Evolutionary conservation across 1,140 invertebrate genomes (phyloP), one percentile per base, ranked within the genome.

Genomic region (Acromyrmex charruanus): DNA sequence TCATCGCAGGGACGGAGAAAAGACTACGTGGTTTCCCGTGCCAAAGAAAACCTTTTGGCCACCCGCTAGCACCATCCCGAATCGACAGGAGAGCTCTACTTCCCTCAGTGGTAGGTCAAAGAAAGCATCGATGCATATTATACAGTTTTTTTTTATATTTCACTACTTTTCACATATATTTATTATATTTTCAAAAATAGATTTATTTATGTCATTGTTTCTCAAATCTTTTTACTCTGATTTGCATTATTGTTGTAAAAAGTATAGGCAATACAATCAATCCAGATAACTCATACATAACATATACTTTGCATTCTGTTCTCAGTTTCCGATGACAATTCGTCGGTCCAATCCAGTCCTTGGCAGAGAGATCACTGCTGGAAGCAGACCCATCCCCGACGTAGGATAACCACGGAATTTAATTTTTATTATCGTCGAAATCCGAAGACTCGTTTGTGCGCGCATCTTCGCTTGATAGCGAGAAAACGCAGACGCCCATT

Each of bases 361-460:
- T 98, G 98, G 97, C 97, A 98, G 94, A 96, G 98, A 87, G 98
- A 98, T 94, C 98, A 98, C 93, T 97, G 97, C 91, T 98, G 98
- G 97, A 98, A 98, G 93, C 98, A 98, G 94, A 95, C 96, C 44
- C 95, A 96, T 88, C 98, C 98, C 51, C 96, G 97, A 80, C 96
- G 96, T 53, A 97, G 97, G 93, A 95, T 97, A 66, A 97, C 97
- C 84, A 97, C 96, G 91, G 97, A 97, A 94, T 96, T 98, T 94
- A 96, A 96, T 91, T 97, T 98, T 91, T 97, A 96, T 91, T 98
- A 97, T 94, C 96, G 96, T 91, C 96, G 97, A 80, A 96, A 96
- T 88, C 95, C 95, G 71, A 93, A 91, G 44, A 93, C 92, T 69
- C 93, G 92, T 79, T 66, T 93, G 53, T 95, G 94, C 88, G 92